Percentiles rank a stretch among this genome's conserved stretches.
Evolutionary conservation across 1,140 invertebrate genomes (phyloP).

Genomic region (Drosophila mauritiana): DNA sequence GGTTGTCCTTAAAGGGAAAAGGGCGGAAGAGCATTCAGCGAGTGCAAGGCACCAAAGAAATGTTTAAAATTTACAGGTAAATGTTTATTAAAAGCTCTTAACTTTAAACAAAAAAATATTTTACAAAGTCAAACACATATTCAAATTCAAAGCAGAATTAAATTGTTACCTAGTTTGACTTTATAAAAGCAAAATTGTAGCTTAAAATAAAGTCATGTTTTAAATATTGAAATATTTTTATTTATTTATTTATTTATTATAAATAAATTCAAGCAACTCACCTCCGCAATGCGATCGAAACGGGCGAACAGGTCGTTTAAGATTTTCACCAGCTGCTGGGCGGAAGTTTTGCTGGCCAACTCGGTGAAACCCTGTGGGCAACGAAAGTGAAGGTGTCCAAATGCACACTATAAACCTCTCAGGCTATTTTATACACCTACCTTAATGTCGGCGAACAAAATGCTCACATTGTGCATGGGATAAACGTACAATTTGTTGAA

Average conservation of each 20-base stretch:
- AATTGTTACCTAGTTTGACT: too few relatives aligned
- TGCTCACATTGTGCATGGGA: constrained; percentile 98
- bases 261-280: constrained; percentile 85
- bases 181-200: too few relatives aligned
- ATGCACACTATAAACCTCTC: constrained; percentile 2
- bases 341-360: constrained; percentile 94
- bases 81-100: too few relatives aligned
- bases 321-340: constrained; percentile 96
- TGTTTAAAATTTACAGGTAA: too few relatives aligned
- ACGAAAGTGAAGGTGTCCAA: not conserved
- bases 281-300: constrained; percentile 97
- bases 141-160: too few relatives aligned
- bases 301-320: constrained; percentile 98
- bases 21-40: constrained; percentile 5
- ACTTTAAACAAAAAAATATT: too few relatives aligned
- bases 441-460: constrained; percentile 99
- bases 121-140: too few relatives aligned
- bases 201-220: not conserved
- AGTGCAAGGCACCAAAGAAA: not conserved
- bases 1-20: constrained; percentile 89
- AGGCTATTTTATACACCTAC: constrained; percentile 84
- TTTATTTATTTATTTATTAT: not conserved
- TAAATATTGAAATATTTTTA: not conserved
- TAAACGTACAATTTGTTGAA: constrained; percentile 99
- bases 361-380: constrained; percentile 86